These are phyloP conservation scores for Stenodera caucasica DNA, from an alignment of 2,888 invertebrate species.

Conservation along the genomic window DNA sequence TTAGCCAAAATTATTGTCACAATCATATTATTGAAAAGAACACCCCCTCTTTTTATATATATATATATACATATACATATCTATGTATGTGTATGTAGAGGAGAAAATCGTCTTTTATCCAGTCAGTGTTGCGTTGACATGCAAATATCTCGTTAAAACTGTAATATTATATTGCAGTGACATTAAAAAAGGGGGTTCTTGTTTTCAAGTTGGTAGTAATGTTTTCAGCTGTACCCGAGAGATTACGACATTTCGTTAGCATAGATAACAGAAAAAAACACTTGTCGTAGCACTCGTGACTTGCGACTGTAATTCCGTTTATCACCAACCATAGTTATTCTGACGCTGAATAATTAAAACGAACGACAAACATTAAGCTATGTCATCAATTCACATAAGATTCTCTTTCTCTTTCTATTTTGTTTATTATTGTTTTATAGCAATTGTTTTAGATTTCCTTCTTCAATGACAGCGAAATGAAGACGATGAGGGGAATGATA, in stretches of 20 bases:
- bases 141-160: constrained; percentile 34
- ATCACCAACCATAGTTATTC: constrained; percentile 40
- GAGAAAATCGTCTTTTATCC: too few relatives aligned
- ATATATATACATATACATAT: neutral
- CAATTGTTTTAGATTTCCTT: too few relatives aligned
- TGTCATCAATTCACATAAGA: constrained; percentile 35
- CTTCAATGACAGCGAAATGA: too few relatives aligned
- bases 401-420: constrained; percentile 8
- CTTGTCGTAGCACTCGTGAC: constrained; percentile 53
- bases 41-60: neutral
- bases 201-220: constrained; percentile 39
- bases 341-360: constrained; percentile 49
- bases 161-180: constrained; percentile 35
- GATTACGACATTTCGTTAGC: constrained; percentile 51
- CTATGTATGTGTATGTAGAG: neutral
- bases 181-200: constrained; percentile 34
- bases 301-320: constrained; percentile 50
- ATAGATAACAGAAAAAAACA: constrained; percentile 54
- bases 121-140: constrained; percentile 27
- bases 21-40: neutral
- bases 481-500: neutral
- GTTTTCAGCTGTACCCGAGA: constrained; percentile 47
- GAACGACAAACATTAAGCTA: constrained; percentile 44
- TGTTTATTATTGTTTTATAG: neutral
- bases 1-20: constrained; percentile 2